A percentile compares a stretch with the other conserved stretches of the same genome.
These are phyloP conservation scores for Pangasius krempfi DNA, from an alignment of 2,797 vertebrate genomes.

Conservation along the genomic window DNA sequence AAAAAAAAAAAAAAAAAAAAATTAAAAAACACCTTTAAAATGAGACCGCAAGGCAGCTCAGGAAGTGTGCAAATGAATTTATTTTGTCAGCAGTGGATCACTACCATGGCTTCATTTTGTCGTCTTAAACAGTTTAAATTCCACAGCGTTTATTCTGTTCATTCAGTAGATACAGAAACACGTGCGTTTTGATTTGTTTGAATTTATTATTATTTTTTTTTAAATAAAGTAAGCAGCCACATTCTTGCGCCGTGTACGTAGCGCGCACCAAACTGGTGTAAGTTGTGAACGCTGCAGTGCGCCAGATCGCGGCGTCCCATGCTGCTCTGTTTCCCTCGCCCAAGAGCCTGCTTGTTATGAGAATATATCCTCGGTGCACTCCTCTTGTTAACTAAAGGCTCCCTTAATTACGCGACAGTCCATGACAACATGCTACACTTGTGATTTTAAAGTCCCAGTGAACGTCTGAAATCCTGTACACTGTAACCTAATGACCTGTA, in stretches of 20 bases:
- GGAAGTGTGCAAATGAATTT: background rate
- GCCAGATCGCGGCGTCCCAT: background rate
- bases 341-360: conserved; percentile 1
- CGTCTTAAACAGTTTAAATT: background rate
- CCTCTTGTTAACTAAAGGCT: conserved; percentile 11
- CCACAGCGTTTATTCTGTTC: background rate
- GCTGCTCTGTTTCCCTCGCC: background rate
- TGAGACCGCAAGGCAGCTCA: background rate
- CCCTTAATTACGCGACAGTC: background rate
- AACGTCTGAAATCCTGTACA: background rate
- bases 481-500: background rate
- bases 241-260: background rate
- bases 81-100: background rate
- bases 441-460: conserved; percentile 9
- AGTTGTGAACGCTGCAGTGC: background rate
- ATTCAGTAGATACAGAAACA: background rate
- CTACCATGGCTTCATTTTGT: background rate
- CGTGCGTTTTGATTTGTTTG: background rate
- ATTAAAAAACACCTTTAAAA: no score
- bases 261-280: background rate
- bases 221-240: background rate
- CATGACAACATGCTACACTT: background rate
- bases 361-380: conserved; percentile 17
- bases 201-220: background rate
- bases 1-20: background rate